Conservation (phyloP, 2,888 invertebrate species). For the Encarsia formosa region DNA sequence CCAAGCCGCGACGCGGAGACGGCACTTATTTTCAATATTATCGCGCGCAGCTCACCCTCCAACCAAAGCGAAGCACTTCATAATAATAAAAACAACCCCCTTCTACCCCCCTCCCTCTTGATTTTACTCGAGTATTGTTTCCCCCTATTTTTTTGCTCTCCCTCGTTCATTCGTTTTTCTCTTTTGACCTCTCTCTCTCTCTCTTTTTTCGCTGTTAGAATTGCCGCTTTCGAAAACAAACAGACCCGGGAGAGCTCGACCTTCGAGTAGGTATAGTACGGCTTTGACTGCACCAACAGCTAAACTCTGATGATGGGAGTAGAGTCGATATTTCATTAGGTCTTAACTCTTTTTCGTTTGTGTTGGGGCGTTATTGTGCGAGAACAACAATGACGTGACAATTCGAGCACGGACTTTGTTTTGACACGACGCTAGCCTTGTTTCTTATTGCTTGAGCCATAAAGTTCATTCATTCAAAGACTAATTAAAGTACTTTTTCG, state of each 20-base stretch:
- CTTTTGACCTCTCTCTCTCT: constrained; percentile 8
- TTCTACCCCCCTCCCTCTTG: constrained; percentile 10
- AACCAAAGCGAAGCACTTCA: constrained; percentile 1
- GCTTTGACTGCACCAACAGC: too few relatives aligned
- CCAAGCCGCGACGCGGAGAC: not conserved
- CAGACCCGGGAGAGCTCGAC: constrained; percentile 11
- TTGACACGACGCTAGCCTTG: not conserved
- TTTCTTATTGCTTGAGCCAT: too few relatives aligned
- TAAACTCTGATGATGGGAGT: constrained; percentile 12
- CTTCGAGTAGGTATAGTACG: too few relatives aligned
- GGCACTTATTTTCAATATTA: too few relatives aligned
- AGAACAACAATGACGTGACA: not conserved
- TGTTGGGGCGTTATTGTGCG: constrained; percentile 16
- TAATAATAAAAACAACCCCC: constrained; percentile 30
- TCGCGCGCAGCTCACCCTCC: not conserved
- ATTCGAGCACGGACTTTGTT: not conserved
- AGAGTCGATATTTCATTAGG: constrained; percentile 26
- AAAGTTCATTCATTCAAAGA: too few relatives aligned
- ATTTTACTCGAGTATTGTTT: constrained; percentile 1
- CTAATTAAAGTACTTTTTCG: too few relatives aligned
- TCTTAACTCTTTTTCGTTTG: constrained; percentile 3
- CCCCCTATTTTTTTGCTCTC: not conserved
- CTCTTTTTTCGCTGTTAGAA: constrained; percentile 22
- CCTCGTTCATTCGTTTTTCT: not conserved
- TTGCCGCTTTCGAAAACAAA: constrained; percentile 41